These are phyloP conservation scores for Noctua fimbriata DNA, from an alignment of 2,888 invertebrate genomes.

Conservation along the genomic window DNA sequence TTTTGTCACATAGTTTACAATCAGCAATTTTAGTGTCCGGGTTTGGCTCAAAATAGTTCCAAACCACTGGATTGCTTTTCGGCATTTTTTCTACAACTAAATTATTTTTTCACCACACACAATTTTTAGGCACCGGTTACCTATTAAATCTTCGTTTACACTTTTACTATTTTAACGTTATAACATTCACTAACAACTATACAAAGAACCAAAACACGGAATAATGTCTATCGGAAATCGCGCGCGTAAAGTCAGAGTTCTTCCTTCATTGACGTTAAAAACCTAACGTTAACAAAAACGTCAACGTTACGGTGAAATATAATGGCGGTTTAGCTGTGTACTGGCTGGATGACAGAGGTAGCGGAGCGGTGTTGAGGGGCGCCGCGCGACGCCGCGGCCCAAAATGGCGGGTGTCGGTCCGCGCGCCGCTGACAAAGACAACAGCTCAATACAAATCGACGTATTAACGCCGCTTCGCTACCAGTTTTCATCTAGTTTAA, in stretches of 20 bases:
- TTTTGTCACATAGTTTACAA: slow-evolving; percentile 25
- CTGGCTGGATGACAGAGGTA: background rate
- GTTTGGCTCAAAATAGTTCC: slow-evolving; percentile 17
- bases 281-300: slow-evolving; percentile 8
- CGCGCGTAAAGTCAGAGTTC: background rate
- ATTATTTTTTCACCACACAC: background rate
- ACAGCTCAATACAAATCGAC: slow-evolving; percentile 13
- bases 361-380: background rate
- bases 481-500: background rate
- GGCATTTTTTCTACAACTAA: slow-evolving; percentile 14
- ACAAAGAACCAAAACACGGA: background rate
- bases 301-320: slow-evolving; percentile 5
- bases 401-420: slow-evolving; percentile 33
- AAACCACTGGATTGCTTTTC: slow-evolving; percentile 3
- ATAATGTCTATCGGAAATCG: background rate
- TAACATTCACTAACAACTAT: background rate
- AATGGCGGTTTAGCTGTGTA: background rate
- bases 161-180: background rate
- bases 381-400: background rate
- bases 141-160: no score
- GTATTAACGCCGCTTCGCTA: background rate
- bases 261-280: slow-evolving; percentile 6
- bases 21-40: slow-evolving; percentile 1
- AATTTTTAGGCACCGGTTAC: background rate
- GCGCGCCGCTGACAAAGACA: background rate